phyloP scores from a whole-genome alignment of 1,140 invertebrate species.

The Drosophila grimshawi region DNA sequence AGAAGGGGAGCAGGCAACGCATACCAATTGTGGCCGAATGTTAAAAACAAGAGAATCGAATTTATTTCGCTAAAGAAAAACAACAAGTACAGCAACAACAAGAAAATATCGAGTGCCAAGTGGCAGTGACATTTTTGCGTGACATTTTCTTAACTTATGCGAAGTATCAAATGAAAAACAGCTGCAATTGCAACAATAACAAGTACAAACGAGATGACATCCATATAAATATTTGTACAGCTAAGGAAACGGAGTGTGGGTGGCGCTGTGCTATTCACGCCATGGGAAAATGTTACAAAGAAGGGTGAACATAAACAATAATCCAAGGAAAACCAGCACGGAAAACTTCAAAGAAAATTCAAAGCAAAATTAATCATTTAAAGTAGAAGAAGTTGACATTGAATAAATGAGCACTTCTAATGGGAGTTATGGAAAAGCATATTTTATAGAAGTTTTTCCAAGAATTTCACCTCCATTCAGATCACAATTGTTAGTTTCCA shows the following conservation, averaged over 20 bases:
- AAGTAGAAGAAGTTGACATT: too few species aligned
- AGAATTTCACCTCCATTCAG: too few species aligned
- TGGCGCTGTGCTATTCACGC: not conserved
- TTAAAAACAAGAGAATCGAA: constrained; percentile 69
- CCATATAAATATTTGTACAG: constrained; percentile 60
- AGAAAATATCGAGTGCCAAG: constrained; percentile 10
- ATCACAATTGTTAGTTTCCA: too few species aligned
- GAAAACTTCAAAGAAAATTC: constrained; percentile 1
- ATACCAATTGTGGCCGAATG: constrained; percentile 44
- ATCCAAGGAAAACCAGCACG: constrained; percentile 43
- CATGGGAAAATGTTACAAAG: constrained; percentile 42
- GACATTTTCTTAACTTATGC: constrained; percentile 57
- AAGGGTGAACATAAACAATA: constrained; percentile 11
- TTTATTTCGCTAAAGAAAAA: constrained; percentile 54
- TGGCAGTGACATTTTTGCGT: constrained; percentile 40
- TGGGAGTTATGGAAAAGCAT: too few species aligned
- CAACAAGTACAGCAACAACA: constrained; percentile 30
- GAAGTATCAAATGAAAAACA: constrained; percentile 47
- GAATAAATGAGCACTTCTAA: too few species aligned
- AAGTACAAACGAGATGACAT: constrained; percentile 44
- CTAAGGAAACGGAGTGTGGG: not conserved
- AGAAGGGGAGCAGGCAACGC: not conserved
- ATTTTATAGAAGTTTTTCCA: too few species aligned
- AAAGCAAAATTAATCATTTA: too few species aligned
- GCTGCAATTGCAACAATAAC: constrained; percentile 20